phyloP scores from a whole-genome alignment of 2,888 invertebrate species.

The Nomada fucata region DNA sequence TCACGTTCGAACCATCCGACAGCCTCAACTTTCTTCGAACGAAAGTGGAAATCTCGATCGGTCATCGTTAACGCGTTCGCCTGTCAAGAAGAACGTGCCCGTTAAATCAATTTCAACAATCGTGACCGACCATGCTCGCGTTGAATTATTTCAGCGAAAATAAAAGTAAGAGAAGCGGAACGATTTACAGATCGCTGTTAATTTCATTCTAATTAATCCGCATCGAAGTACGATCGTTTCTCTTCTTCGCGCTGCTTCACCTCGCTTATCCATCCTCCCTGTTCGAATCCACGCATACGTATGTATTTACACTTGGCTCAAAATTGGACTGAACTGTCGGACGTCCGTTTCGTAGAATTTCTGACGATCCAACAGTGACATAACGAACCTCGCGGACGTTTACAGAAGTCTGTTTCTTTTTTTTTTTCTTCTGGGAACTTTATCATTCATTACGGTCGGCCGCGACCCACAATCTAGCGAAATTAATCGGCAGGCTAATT shows the following conservation, averaged over 20 bases:
- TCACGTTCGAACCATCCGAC: conserved; percentile 10
- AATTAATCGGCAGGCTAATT: conserved; percentile 31
- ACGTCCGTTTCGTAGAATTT: conserved; percentile 13
- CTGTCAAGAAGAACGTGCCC: background rate
- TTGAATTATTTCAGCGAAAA: background rate
- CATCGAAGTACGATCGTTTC: too few species aligned
- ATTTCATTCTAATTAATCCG: too few species aligned
- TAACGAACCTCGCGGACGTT: conserved; percentile 7
- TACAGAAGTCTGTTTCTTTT: conserved; percentile 24
- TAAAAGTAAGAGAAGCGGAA: too few species aligned
- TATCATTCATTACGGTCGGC: conserved; percentile 10
- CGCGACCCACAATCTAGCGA: conserved; percentile 22
- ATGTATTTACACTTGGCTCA: too few species aligned
- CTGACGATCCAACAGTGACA: background rate
- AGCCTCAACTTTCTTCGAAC: conserved; percentile 18
- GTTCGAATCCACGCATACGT: too few species aligned
- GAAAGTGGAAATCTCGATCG: conserved; percentile 26
- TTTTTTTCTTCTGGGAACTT: conserved; percentile 26
- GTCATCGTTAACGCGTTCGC: conserved; percentile 4
- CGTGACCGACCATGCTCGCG: background rate
- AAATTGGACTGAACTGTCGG: background rate
- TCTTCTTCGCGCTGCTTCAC: too few species aligned
- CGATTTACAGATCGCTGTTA: too few species aligned
- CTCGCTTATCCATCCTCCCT: too few species aligned
- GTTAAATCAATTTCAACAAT: background rate